These are phyloP conservation scores for Bergia sp. DNA, from an alignment of 92 coral and sea anemone genomes.

Conservation along the genomic window DNA sequence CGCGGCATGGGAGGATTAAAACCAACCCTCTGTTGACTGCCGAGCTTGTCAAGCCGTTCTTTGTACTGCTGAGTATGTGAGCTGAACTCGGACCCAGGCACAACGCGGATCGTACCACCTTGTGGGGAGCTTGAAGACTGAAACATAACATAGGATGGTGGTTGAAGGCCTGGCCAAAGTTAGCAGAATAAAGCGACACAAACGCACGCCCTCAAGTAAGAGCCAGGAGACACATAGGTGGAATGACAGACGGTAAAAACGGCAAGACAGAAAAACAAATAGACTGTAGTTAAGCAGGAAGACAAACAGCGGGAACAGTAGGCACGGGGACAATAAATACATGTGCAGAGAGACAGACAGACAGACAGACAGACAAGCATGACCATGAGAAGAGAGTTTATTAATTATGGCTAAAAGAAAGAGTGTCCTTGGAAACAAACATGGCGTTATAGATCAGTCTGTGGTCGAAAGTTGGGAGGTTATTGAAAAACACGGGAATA, in stretches of 20 bases:
- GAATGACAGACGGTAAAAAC: neutral
- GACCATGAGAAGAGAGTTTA: no score
- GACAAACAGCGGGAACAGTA: no score
- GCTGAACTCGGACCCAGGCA: conserved; percentile 85
- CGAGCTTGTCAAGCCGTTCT: conserved; percentile 72
- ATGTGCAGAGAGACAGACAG: no score
- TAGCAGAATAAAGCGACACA: neutral
- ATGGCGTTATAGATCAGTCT: no score
- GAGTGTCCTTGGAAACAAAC: no score
- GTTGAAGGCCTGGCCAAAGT: neutral
- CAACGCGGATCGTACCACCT: conserved; percentile 97
- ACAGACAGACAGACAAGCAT: no score
- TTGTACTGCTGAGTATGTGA: conserved; percentile 86
- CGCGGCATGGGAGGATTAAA: conserved; percentile 92
- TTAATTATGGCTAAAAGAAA: no score
- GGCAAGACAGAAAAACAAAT: no score
- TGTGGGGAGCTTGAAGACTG: conserved; percentile 58
- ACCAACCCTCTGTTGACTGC: conserved; percentile 81
- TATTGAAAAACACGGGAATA: no score
- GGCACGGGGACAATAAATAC: no score
- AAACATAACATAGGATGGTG: neutral
- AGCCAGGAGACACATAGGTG: neutral
- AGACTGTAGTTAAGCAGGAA: no score
- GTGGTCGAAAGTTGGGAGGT: no score
- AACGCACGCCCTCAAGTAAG: neutral